Percentiles rank a stretch among this genome's conserved stretches.
Evolutionary conservation across 2,888 invertebrate genomes (phyloP).

Genomic region (Boloria euphrosyne): DNA sequence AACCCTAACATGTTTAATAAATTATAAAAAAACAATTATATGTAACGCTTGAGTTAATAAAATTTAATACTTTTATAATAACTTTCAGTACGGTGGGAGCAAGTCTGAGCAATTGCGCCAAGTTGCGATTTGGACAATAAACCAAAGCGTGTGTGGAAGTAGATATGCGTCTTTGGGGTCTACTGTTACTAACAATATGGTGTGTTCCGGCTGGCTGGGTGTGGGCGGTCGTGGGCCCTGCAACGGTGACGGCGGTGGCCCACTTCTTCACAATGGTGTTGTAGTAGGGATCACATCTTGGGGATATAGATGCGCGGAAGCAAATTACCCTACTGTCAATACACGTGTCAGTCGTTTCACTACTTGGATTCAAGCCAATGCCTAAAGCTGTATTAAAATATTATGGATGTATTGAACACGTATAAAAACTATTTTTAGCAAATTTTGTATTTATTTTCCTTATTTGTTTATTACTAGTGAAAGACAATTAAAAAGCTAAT

Average conservation of each 20-base stretch:
- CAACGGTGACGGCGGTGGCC: conserved; percentile 59
- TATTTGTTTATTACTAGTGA: too few species aligned
- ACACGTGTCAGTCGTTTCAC: conserved; percentile 50
- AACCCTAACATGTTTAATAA: too few species aligned
- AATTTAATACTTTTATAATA: too few species aligned
- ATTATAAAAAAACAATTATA: too few species aligned
- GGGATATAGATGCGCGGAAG: conserved; percentile 47
- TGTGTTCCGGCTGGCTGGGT: conserved; percentile 55
- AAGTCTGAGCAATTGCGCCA: conserved; percentile 53
- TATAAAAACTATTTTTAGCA: too few species aligned
- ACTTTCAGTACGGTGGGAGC: conserved; percentile 46
- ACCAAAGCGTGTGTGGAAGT: conserved; percentile 47
- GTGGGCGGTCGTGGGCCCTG: conserved; percentile 56
- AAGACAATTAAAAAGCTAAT: too few species aligned
- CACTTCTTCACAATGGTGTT: conserved; percentile 51
- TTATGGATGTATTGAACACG: not conserved
- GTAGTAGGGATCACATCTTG: conserved; percentile 55
- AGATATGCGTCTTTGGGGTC: conserved; percentile 45
- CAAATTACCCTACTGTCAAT: conserved; percentile 54
- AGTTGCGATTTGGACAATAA: conserved; percentile 52
- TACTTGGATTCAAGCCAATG: conserved; percentile 51
- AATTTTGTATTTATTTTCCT: too few species aligned
- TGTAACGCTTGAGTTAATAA: too few species aligned
- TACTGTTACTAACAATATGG: conserved; percentile 53
- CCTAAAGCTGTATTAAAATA: conserved; percentile 35